phyloP scores from a whole-genome alignment of 2,888 invertebrate species.

The Watsonalla binaria region DNA sequence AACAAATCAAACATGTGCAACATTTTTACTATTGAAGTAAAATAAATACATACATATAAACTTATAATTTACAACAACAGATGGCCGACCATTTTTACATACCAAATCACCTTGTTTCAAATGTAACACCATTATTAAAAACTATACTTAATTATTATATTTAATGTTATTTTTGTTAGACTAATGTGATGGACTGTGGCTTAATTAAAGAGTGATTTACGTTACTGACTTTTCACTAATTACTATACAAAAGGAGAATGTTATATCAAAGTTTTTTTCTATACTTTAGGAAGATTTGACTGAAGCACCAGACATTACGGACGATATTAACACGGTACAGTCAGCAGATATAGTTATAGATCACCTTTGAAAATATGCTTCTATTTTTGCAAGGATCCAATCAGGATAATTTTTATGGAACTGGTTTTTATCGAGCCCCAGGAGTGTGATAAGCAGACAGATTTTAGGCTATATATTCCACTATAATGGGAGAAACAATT shows the following conservation, averaged over 20 bases:
- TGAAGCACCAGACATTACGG: conserved; percentile 39
- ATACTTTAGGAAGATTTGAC: conserved; percentile 32
- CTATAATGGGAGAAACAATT: too few relatives aligned
- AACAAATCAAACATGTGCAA: too few relatives aligned
- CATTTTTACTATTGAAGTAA: too few relatives aligned
- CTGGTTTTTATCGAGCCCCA: too few relatives aligned
- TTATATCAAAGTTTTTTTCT: conserved; percentile 13
- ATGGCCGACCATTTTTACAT: conserved; percentile 20
- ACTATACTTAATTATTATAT: conserved; percentile 26
- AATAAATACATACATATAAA: background rate
- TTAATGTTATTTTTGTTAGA: conserved; percentile 37
- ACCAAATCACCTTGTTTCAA: conserved; percentile 21
- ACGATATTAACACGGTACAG: conserved; percentile 24
- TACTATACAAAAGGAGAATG: conserved; percentile 23
- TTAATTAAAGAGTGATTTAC: conserved; percentile 32
- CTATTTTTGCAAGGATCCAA: conserved; percentile 25
- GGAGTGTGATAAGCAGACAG: too few relatives aligned
- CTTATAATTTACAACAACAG: conserved; percentile 4
- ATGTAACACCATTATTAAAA: conserved; percentile 10
- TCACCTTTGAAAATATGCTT: conserved; percentile 46
- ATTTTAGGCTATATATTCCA: too few relatives aligned
- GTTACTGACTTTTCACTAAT: conserved; percentile 34
- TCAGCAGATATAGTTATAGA: conserved; percentile 28
- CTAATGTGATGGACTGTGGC: conserved; percentile 55
- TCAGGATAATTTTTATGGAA: too few relatives aligned